Conservation (phyloP, 2,888 invertebrate genomes). For the Watsonalla binaria region DNA sequence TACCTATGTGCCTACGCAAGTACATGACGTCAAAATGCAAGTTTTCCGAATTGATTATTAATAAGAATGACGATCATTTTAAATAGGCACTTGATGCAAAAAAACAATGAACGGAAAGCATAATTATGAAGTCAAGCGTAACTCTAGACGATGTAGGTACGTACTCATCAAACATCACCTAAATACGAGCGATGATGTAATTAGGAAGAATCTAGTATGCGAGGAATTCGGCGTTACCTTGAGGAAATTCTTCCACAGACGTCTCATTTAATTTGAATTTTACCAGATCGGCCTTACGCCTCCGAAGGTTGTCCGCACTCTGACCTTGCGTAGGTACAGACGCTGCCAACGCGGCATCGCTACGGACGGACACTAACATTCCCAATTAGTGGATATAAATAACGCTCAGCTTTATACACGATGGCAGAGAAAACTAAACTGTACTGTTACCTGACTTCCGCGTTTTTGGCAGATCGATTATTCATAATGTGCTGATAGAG, state of each 20-base stretch:
- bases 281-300: conserved; percentile 1
- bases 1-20: not conserved
- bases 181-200: conserved; percentile 24
- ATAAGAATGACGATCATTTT: no score
- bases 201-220: conserved; percentile 10
- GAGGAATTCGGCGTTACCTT: conserved; percentile 1
- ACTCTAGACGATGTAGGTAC: no score
- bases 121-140: not conserved
- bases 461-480: no score
- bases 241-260: conserved; percentile 1
- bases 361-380: not conserved
- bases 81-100: no score
- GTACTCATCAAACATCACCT: not conserved
- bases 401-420: conserved; percentile 2
- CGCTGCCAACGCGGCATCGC: not conserved
- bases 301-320: conserved; percentile 28
- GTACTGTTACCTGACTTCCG: conserved; percentile 7
- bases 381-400: conserved; percentile 2
- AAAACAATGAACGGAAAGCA: no score
- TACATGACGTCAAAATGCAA: conserved; percentile 15
- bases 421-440: conserved; percentile 14
- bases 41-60: no score
- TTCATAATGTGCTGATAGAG: no score
- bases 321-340: conserved; percentile 24
- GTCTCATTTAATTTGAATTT: not conserved